Evolutionary conservation across 1,140 invertebrate species (phyloP), one percentile per base, ranked within the genome.

Genomic region (Zaprionus ghesquierei): DNA sequence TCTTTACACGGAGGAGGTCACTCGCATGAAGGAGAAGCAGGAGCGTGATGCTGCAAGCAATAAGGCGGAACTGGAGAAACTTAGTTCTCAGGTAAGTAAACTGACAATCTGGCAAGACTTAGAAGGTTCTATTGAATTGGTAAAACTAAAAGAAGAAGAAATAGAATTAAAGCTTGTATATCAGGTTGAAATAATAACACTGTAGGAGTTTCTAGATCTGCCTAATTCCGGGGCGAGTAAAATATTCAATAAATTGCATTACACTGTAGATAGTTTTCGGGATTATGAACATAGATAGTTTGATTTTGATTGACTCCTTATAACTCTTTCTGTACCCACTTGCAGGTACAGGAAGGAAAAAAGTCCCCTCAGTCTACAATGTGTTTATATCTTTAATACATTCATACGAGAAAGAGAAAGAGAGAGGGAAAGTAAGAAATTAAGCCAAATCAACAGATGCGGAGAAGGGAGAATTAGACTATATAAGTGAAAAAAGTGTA

Each of bases 1-100:
- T 33, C 63, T 93, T 12, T 93, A 93, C 51, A 91, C 89, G 64
- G 91, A 92, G 54, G 93, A 93, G 78, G 76, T 92, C n/a, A 90
- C 89, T 4, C 93, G 93, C 69, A 92, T 93, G 79, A 92, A 91
- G 64, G 75, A 80, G 25, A 93, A 93, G 77, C 86, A 91, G 68
- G 91, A 92, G 63, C 78, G 82, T n/a, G 89, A 92, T 68, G 55
- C 66, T 20, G 51, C 64, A 8, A 75, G 12, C 8, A 29, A 56
- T 33, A 75, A 76, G 38, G 49, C 50, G 18, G 85, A 91, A 65
- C 51, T 90, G 33, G 81, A 90, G 18, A 59, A 63, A 15, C 33
- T 85, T 0, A 65, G 15, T 5, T 53, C 60, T 1, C 90, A 92
- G 89, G 91, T 92, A 60, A n/a, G 25, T n/a, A n/a, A n/a, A n/a